phyloP scores from a whole-genome alignment of 2,113 vertebrate genomes.

The Ceyx cyanopectus region DNA sequence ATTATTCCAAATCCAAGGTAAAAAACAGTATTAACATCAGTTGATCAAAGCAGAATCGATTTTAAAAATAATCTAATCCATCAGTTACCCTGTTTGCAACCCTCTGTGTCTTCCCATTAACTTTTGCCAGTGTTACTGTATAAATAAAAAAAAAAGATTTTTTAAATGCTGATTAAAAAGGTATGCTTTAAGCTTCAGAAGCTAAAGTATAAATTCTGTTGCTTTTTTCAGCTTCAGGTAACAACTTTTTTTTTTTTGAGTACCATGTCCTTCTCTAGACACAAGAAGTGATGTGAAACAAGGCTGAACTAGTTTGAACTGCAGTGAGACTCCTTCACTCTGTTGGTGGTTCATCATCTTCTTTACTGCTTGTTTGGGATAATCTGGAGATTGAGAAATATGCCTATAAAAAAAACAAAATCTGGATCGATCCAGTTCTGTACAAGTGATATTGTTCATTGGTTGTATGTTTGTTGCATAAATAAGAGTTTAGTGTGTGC shows the following conservation, averaged over 20 bases:
- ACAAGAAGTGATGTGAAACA: slow-evolving; percentile 73
- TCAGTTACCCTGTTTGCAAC: slow-evolving; percentile 75
- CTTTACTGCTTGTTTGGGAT: slow-evolving; percentile 72
- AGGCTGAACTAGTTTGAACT: slow-evolving; percentile 74
- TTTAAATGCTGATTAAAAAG: slow-evolving; percentile 78
- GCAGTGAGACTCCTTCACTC: slow-evolving; percentile 63
- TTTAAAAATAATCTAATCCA: slow-evolving; percentile 59
- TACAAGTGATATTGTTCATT: slow-evolving; percentile 71
- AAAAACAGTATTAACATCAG: slow-evolving; percentile 82
- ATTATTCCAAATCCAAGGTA: slow-evolving; percentile 76
- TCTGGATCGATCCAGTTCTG: slow-evolving; percentile 76
- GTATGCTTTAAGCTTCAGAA: slow-evolving; percentile 82
- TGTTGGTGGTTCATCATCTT: slow-evolving; percentile 67
- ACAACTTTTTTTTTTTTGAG: slow-evolving; percentile 72
- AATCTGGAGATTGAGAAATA: slow-evolving; percentile 66
- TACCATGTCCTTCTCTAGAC: slow-evolving; percentile 77
- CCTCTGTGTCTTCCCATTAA: slow-evolving; percentile 80
- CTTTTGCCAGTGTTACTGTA: slow-evolving; percentile 83
- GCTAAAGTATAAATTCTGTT: slow-evolving; percentile 75
- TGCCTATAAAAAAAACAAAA: slow-evolving; percentile 68
- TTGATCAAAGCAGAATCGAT: slow-evolving; percentile 76
- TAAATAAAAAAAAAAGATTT: neutral
- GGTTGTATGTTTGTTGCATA: slow-evolving; percentile 74
- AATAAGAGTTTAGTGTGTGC: slow-evolving; percentile 65
- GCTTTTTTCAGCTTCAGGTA: slow-evolving; percentile 75